Evolutionary conservation across 2,797 vertebrate genomes (phyloP).

Genomic region (Hoplostethus atlanticus): DNA sequence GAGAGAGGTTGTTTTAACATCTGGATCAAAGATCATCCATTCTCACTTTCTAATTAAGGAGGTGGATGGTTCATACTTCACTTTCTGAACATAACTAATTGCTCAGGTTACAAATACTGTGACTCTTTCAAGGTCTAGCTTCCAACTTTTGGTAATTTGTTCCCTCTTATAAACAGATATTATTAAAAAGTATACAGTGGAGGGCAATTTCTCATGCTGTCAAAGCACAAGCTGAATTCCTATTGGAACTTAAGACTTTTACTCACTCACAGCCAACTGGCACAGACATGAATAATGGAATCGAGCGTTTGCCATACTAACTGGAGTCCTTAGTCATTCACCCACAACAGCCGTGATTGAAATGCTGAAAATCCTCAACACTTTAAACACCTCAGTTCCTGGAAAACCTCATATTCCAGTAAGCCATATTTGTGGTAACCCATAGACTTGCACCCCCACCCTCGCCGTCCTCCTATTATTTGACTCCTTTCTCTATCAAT

Average conservation of each 20-base stretch:
- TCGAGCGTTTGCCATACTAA: slow-evolving; percentile 19
- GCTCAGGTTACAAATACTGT: slow-evolving; percentile 40
- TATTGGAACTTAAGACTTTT: slow-evolving; percentile 6
- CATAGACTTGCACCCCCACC: slow-evolving; percentile 36
- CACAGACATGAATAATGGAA: slow-evolving; percentile 17
- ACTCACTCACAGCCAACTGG: slow-evolving; percentile 8
- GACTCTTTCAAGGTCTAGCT: slow-evolving; percentile 18
- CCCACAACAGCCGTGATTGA: slow-evolving; percentile 7
- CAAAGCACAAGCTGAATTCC: neutral
- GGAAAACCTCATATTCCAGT: slow-evolving; percentile 30
- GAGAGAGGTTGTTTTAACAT: slow-evolving; percentile 38
- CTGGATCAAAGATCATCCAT: slow-evolving; percentile 60
- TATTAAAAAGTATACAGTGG: neutral
- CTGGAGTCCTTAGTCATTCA: slow-evolving; percentile 26
- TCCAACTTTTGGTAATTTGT: slow-evolving; percentile 18
- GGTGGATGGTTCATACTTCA: slow-evolving; percentile 47
- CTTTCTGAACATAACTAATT: slow-evolving; percentile 44
- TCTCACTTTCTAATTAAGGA: slow-evolving; percentile 59
- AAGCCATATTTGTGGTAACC: slow-evolving; percentile 37
- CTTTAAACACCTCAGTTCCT: slow-evolving; percentile 27
- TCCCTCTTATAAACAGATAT: neutral
- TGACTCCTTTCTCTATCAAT: slow-evolving; percentile 42
- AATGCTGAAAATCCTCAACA: slow-evolving; percentile 19
- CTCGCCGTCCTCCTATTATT: slow-evolving; percentile 26
- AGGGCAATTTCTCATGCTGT: neutral